Conservation (phyloP, 2,888 invertebrate species). For the Ptychoptera albimana region DNA sequence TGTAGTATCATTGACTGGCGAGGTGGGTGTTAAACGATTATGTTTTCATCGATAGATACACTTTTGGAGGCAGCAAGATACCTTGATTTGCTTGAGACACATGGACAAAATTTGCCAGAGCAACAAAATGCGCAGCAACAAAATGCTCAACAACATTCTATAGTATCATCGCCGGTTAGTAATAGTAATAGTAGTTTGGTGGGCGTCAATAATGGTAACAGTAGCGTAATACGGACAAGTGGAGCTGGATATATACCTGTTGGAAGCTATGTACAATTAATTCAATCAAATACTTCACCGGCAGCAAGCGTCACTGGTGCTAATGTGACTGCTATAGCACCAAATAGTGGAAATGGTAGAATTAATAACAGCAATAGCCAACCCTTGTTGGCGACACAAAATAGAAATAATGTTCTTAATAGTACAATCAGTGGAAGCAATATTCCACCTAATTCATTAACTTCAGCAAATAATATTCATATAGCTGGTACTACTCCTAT, state of each 20-base stretch:
- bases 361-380: background rate
- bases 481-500: background rate
- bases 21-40: constrained; percentile 10
- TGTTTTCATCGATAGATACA: constrained; percentile 21
- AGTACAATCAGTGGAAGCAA: too few relatives aligned
- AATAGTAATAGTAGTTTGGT: constrained; percentile 6
- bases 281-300: background rate
- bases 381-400: background rate
- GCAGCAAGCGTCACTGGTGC: too few relatives aligned
- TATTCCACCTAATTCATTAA: too few relatives aligned
- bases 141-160: constrained; percentile 5
- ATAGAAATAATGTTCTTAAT: too few relatives aligned
- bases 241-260: too few relatives aligned
- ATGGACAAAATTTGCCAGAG: constrained; percentile 10
- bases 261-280: too few relatives aligned
- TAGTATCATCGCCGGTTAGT: background rate
- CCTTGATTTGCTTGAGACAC: constrained; percentile 25
- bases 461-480: background rate
- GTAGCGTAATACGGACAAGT: background rate
- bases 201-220: constrained; percentile 3
- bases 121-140: constrained; percentile 11
- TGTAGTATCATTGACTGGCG: too few relatives aligned
- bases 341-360: too few relatives aligned
- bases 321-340: background rate
- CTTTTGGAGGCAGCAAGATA: constrained; percentile 26